Percentiles rank a stretch among this genome's conserved stretches.
phyloP scores from a whole-genome alignment of 2,797 vertebrate genomes.

The Tenualosa thibaudeaui region DNA sequence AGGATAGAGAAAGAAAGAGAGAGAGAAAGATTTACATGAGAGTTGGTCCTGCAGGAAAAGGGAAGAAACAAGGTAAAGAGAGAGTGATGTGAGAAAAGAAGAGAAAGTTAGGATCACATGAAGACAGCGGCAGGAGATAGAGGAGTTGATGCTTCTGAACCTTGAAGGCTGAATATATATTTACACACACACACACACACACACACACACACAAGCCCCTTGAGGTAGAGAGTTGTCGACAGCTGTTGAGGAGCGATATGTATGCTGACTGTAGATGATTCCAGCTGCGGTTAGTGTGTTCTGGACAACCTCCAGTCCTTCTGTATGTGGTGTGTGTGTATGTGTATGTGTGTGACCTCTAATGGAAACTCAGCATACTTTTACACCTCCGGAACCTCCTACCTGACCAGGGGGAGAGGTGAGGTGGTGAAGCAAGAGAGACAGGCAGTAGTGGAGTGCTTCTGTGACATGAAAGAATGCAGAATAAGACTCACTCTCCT shows the following conservation, averaged over 20 bases:
- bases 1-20: neutral
- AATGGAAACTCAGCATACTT: constrained; percentile 14
- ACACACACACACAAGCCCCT: constrained; percentile 24
- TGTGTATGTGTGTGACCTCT: neutral
- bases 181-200: constrained; percentile 10
- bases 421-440: neutral
- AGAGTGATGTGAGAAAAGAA: constrained; percentile 14
- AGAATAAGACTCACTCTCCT: neutral
- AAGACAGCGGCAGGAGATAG: neutral
- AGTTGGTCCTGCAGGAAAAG: neutral
- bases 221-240: constrained; percentile 38
- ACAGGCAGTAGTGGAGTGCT: neutral
- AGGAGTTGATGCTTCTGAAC: constrained; percentile 30
- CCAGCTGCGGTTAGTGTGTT: constrained; percentile 35
- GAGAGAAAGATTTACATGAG: too few relatives aligned
- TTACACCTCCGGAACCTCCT: constrained; percentile 14
- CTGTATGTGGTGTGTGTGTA: neutral
- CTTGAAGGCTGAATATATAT: neutral
- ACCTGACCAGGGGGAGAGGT: constrained; percentile 4
- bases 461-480: constrained; percentile 15
- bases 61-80: constrained; percentile 14
- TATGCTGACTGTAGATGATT: constrained; percentile 36
- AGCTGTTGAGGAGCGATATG: constrained; percentile 53
- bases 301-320: constrained; percentile 37
- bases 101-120: neutral